phyloP scores from a whole-genome alignment of 2,888 invertebrate genomes.

The Allophyes oxyacanthae region DNA sequence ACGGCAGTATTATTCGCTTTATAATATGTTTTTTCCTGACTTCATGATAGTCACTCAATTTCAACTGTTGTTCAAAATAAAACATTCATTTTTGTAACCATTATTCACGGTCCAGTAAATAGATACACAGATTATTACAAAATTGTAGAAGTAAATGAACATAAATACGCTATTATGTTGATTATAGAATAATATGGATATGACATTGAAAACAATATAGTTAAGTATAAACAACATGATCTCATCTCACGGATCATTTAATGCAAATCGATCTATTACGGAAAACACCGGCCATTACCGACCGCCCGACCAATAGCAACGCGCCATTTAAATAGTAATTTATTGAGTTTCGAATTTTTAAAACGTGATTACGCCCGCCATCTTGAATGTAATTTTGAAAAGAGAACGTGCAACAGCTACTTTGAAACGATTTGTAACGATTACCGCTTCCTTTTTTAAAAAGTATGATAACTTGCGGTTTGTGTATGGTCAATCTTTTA shows the following conservation, averaged over 20 bases:
- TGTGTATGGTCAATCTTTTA: slow-evolving; percentile 61
- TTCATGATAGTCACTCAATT: slow-evolving; percentile 21
- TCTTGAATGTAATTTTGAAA: slow-evolving; percentile 81
- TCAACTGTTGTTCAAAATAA: slow-evolving; percentile 38
- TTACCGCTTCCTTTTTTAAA: slow-evolving; percentile 72
- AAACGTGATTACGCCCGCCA: slow-evolving; percentile 78
- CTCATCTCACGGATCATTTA: slow-evolving; percentile 86
- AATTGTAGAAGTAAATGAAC: slow-evolving; percentile 66
- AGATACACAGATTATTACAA: slow-evolving; percentile 45
- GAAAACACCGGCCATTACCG: slow-evolving; percentile 76
- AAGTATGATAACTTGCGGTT: slow-evolving; percentile 61
- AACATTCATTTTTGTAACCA: slow-evolving; percentile 29
- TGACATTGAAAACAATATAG: slow-evolving; percentile 74
- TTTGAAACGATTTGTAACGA: slow-evolving; percentile 67
- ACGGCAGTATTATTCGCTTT: no score
- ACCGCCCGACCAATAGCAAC: slow-evolving; percentile 74
- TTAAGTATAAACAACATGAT: slow-evolving; percentile 76
- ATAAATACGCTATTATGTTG: slow-evolving; percentile 66
- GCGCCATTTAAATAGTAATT: slow-evolving; percentile 79
- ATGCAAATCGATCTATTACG: slow-evolving; percentile 87
- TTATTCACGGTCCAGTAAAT: slow-evolving; percentile 52
- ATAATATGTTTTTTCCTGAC: no score
- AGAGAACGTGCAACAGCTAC: slow-evolving; percentile 76
- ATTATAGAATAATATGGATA: slow-evolving; percentile 63
- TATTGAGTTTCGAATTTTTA: slow-evolving; percentile 84